Percentiles rank a stretch among this genome's conserved stretches.
phyloP scores from a whole-genome alignment of 2,888 invertebrate species.

The Gerris lacustris region DNA sequence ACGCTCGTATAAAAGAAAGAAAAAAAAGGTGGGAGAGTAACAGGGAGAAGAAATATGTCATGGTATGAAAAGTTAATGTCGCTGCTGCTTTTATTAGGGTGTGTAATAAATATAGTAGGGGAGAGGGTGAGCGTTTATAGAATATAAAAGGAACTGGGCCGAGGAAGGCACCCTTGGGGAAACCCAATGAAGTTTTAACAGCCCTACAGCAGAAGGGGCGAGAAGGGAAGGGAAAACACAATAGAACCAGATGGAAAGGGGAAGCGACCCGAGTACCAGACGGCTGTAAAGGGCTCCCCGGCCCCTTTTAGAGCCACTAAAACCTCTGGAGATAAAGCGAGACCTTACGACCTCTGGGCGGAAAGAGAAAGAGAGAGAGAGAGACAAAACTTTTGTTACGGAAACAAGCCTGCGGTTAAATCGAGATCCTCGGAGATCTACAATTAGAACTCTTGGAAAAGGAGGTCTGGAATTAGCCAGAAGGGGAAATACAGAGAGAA shows the following conservation, averaged over 20 bases:
- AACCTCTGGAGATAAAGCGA: background rate
- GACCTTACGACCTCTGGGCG: no score
- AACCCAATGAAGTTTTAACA: constrained; percentile 5
- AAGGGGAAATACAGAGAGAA: background rate
- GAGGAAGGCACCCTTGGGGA: background rate
- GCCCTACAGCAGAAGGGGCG: background rate
- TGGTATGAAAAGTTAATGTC: background rate
- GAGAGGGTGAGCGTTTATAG: background rate
- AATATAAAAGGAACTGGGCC: background rate
- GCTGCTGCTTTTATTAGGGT: background rate
- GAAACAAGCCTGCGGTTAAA: constrained; percentile 1
- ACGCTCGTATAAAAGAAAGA: background rate
- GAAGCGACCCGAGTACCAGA: background rate
- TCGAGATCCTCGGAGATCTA: constrained; percentile 2
- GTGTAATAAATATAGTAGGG: background rate
- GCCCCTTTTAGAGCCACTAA: constrained; percentile 2
- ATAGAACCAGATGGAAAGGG: background rate
- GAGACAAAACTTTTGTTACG: background rate
- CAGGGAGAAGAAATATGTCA: background rate
- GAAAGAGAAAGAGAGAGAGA: background rate
- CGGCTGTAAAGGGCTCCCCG: background rate
- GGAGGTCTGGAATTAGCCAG: constrained; percentile 2
- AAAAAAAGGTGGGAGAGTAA: background rate
- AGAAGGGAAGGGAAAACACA: background rate
- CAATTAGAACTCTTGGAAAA: constrained; percentile 1